These are phyloP conservation scores for Donacobius atricapilla DNA, from an alignment of 2,113 vertebrate genomes.

Conservation along the genomic window DNA sequence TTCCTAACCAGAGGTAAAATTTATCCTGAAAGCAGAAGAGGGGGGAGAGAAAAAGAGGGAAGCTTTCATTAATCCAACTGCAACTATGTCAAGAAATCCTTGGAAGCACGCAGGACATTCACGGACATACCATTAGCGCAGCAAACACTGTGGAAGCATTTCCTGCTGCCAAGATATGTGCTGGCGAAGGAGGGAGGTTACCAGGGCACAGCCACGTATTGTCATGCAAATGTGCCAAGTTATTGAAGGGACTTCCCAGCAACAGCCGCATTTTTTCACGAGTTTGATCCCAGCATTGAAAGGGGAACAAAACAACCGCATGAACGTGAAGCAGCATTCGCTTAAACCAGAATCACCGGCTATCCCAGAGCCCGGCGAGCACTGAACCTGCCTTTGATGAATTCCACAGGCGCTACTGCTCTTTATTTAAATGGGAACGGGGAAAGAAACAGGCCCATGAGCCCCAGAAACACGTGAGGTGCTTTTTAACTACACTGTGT, in stretches of 20 bases:
- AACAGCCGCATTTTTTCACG: conserved; percentile 19
- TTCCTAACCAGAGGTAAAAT: not conserved
- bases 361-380: not conserved
- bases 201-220: not conserved
- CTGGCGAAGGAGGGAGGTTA: not conserved
- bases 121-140: not conserved
- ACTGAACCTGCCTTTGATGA: not conserved
- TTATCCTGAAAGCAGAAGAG: not conserved
- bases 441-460: not conserved
- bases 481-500: not conserved
- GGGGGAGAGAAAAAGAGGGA: not conserved
- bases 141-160: not conserved
- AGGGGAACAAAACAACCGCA: conserved; percentile 25
- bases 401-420: not conserved
- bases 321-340: not conserved
- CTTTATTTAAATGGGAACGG: not conserved
- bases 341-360: not conserved
- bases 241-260: conserved; percentile 38
- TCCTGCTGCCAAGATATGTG: conserved; percentile 7
- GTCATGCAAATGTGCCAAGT: conserved; percentile 36
- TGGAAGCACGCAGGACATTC: not conserved
- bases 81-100: not conserved
- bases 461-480: not conserved
- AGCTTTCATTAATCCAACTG: not conserved
- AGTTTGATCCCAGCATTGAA: conserved; percentile 32